These are phyloP conservation scores for Camelus bactrianus DNA, from an alignment of 2,113 vertebrate species.

Conservation along the genomic window DNA sequence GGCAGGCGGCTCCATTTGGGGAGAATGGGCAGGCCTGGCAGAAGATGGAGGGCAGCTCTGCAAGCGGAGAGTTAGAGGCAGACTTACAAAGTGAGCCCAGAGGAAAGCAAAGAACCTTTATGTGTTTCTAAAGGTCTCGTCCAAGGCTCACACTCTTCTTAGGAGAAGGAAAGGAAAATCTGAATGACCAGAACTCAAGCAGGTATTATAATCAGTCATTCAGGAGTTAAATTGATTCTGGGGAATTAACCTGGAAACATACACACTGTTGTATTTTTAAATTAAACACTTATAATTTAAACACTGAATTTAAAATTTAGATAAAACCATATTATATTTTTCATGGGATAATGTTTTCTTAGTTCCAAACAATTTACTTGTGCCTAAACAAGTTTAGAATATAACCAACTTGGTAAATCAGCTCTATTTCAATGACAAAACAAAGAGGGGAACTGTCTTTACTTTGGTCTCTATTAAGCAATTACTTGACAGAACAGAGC, in stretches of 20 bases:
- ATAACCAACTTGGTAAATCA: background rate
- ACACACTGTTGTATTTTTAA: background rate
- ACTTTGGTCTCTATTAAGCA: background rate
- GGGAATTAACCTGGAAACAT: background rate
- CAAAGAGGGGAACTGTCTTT: background rate
- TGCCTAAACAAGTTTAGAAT: background rate
- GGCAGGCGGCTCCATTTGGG: background rate
- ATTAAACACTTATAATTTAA: background rate
- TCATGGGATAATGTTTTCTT: background rate
- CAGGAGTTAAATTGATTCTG: background rate
- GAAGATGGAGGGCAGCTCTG: too few relatives aligned
- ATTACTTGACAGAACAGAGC: background rate
- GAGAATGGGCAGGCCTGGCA: background rate
- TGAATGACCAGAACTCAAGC: background rate
- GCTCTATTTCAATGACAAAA: too few relatives aligned
- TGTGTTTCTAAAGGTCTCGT: background rate
- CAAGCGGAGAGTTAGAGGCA: too few relatives aligned
- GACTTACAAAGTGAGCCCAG: background rate
- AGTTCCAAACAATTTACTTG: background rate
- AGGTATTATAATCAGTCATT: background rate
- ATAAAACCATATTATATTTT: background rate
- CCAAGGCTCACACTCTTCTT: background rate
- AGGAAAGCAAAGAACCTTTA: background rate
- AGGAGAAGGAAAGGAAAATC: background rate
- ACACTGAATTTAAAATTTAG: background rate